A percentile compares a stretch with the other conserved stretches of the same genome.
Conservation (phyloP, 30 jellyfish, hydroid and myxozoan genomes). For the Aurelia sp. region DNA sequence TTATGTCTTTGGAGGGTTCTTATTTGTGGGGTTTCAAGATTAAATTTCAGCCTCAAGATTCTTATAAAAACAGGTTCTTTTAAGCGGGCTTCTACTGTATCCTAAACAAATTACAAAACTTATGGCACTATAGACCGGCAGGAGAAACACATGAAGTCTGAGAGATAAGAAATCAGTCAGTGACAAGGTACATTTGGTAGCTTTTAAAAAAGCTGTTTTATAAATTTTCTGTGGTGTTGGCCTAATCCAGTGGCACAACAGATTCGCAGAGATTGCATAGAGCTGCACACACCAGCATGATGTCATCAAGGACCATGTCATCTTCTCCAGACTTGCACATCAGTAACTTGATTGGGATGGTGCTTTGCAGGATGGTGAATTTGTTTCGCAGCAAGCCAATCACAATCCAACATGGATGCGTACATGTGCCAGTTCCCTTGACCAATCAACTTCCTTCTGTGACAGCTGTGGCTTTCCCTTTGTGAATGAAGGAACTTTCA, state of each 20-base stretch:
- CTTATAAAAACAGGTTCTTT: too few relatives aligned
- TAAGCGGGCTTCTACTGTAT: too few relatives aligned
- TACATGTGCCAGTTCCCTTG: constrained; percentile 40
- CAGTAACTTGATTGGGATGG: constrained; percentile 22
- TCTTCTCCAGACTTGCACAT: constrained; percentile 15
- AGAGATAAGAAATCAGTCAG: too few relatives aligned
- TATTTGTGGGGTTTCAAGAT: too few relatives aligned
- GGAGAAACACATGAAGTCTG: too few relatives aligned
- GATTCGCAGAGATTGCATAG: constrained; percentile 27
- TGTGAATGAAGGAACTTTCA: constrained; percentile 34
- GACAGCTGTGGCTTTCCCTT: constrained; percentile 47
- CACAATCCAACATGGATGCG: constrained; percentile 58
- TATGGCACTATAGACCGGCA: too few relatives aligned
- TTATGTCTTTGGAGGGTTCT: too few relatives aligned
- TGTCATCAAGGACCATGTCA: background rate
- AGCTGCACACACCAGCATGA: constrained; percentile 9
- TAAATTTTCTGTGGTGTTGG: background rate
- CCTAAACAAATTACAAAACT: too few relatives aligned
- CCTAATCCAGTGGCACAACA: constrained; percentile 43
- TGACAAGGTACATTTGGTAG: background rate
- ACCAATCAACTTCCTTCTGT: constrained; percentile 24
- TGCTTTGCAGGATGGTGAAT: constrained; percentile 40
- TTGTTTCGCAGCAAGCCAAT: constrained; percentile 62
- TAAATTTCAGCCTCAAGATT: too few relatives aligned
- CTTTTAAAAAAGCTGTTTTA: constrained; percentile 2